Percentiles rank a stretch among this genome's conserved stretches.
These are phyloP conservation scores for Cerastis leucographa DNA, from an alignment of 2,888 invertebrate genomes.

Conservation along the genomic window DNA sequence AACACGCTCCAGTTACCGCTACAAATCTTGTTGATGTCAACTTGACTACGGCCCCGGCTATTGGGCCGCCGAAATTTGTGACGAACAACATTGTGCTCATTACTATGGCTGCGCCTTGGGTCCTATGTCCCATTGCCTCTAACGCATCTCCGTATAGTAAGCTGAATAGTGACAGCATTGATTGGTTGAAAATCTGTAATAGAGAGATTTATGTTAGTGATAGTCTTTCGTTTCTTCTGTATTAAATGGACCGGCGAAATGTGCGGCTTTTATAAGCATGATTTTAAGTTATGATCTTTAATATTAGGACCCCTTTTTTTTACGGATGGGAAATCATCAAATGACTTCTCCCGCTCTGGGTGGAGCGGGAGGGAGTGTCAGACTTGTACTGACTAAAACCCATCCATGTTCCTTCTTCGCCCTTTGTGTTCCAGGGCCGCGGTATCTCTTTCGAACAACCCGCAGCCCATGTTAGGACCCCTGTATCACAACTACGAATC, in stretches of 20 bases:
- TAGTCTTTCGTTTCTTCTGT: not conserved
- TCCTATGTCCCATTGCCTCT: conserved; percentile 91
- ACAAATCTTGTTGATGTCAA: conserved; percentile 85
- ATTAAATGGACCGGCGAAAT: not conserved
- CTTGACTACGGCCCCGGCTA: conserved; percentile 93
- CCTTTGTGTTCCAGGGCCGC: too few relatives aligned
- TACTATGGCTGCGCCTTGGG: conserved; percentile 92
- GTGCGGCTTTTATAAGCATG: not conserved
- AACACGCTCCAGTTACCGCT: conserved; percentile 83
- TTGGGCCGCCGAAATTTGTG: conserved; percentile 92
- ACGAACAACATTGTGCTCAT: conserved; percentile 92
- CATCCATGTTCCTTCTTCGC: too few relatives aligned
- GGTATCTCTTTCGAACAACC: too few relatives aligned
- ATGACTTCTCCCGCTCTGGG: too few relatives aligned
- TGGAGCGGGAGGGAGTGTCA: too few relatives aligned
- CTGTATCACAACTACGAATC: not conserved
- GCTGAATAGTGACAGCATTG: conserved; percentile 93
- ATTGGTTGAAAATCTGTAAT: conserved; percentile 93
- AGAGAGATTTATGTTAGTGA: conserved; percentile 20
- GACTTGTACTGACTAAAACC: too few relatives aligned
- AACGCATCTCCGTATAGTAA: conserved; percentile 92
- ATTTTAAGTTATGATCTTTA: not conserved
- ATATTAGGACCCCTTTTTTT: not conserved
- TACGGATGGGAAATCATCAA: too few relatives aligned
- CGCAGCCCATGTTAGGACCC: not conserved